Evolutionary conservation across 2,888 invertebrate species (phyloP), one percentile per base, ranked within the genome.

Genomic region (Anthrax anthrax): DNA sequence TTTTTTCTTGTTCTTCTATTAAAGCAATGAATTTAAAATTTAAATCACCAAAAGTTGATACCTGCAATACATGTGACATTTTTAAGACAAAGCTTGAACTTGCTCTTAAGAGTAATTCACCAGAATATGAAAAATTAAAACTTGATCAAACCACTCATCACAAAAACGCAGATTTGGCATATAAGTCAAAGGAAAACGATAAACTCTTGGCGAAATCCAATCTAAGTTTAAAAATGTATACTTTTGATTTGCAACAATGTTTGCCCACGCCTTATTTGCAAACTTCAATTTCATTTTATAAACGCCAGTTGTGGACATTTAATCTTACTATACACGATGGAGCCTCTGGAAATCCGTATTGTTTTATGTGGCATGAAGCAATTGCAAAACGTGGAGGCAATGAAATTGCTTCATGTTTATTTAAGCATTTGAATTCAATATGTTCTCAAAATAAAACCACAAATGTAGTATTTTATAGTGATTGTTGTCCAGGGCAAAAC

Each of bases 241-340:
- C 43, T 8, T 43, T 43, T n/a, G 37, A 43, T n/a, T 14, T 43
- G 37, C 43, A 43, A 18, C 38, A 38, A 18, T 38, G 38, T n/a
- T 38, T 38, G 38, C 38, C 38, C 12, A 38, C 38, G 4, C 38
- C 42, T n/a, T n/a, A 32, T 27, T 29, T 42, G 29, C 14, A 14
- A n/a, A 42, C 32, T 6, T 32, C 32, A 13, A n/a, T 32, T 10
- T n/a, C 17, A 13, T 42, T 32, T 16, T 42, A 42, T 12, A 42
- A 42, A n/a, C 29, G 34, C 8, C 42, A 42, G 27, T n/a, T 42
- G 32, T 42, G 42, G 42, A 42, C 42, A 17, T 42, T 14, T 29
- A 42, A 42, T n/a, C 12, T 29, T 3, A 32, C 32, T 27, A 32
- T 27, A 14, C 42, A 42, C 18, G 42, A 42, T 29, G 27, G 34